Conservation (phyloP, 2,797 vertebrate genomes). For the Peromyscus attwateri region DNA sequence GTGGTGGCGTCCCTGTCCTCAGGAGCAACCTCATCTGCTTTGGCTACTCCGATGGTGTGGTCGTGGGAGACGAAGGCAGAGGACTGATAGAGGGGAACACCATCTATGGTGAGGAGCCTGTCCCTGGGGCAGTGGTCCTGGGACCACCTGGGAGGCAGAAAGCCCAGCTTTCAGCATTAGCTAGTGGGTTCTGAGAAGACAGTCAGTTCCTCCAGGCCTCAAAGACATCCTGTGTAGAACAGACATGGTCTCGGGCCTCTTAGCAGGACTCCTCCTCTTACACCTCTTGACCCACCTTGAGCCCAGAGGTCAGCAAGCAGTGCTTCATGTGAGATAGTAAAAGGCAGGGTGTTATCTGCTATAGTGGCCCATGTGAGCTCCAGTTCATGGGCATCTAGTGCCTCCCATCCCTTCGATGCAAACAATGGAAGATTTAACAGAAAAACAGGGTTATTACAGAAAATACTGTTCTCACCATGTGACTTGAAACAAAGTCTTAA, state of each 20-base stretch:
- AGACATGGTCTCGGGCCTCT: neutral
- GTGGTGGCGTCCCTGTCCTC: slow-evolving; percentile 93
- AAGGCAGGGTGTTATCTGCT: neutral
- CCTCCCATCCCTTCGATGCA: neutral
- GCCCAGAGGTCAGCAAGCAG: neutral
- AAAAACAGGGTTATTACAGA: neutral
- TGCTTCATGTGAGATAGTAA: neutral
- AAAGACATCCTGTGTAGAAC: neutral
- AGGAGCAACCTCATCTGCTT: slow-evolving; percentile 95
- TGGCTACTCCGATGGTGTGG: slow-evolving; percentile 94
- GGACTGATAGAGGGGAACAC: slow-evolving; percentile 95
- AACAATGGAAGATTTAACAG: neutral
- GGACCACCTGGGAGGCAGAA: neutral
- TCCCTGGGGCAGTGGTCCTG: fast-evolving
- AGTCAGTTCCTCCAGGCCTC: neutral
- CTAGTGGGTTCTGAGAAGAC: neutral
- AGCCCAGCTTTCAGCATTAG: neutral
- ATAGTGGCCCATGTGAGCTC: neutral
- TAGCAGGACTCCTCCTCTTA: neutral
- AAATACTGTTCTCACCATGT: neutral
- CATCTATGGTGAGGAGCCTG: slow-evolving; percentile 91
- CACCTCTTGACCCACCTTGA: neutral
- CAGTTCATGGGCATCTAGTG: neutral
- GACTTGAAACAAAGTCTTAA: neutral
- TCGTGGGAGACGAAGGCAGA: slow-evolving; percentile 94